phyloP scores from a whole-genome alignment of 2,797 vertebrate genomes.

The Oceanodroma leucorhoa region DNA sequence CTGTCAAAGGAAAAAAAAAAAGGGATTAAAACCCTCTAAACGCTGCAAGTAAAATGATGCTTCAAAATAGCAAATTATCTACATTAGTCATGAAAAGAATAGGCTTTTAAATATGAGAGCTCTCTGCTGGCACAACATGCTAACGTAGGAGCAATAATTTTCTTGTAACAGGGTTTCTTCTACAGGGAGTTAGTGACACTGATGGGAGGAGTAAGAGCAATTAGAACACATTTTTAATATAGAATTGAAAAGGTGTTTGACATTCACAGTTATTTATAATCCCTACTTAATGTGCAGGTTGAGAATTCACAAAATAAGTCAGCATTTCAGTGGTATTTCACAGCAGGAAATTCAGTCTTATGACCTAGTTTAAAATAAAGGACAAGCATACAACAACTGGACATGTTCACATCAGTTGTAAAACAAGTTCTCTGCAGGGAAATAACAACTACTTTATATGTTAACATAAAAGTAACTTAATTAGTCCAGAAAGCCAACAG shows the following conservation, averaged over 20 bases:
- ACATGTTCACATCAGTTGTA: neutral
- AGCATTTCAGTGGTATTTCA: slow-evolving; percentile 20
- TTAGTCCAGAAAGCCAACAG: slow-evolving; percentile 47
- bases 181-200: slow-evolving; percentile 8
- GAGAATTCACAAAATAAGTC: slow-evolving; percentile 21
- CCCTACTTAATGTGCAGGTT: slow-evolving; percentile 26
- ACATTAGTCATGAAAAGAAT: neutral
- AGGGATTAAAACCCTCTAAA: neutral
- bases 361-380: slow-evolving; percentile 42
- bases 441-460: slow-evolving; percentile 23
- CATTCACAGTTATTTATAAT: slow-evolving; percentile 42
- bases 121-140: slow-evolving; percentile 39
- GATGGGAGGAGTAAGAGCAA: slow-evolving; percentile 26
- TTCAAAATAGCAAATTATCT: neutral
- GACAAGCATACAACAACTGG: slow-evolving; percentile 4
- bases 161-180: slow-evolving; percentile 22
- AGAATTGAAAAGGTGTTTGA: slow-evolving; percentile 29
- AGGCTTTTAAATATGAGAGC: neutral
- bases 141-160: neutral
- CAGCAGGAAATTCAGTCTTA: slow-evolving; percentile 28
- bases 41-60: neutral
- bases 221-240: slow-evolving; percentile 34
- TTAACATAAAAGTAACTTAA: slow-evolving; percentile 54
- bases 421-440: slow-evolving; percentile 37
- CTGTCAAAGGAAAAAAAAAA: slow-evolving; percentile 58